Conservation (phyloP, 1,140 invertebrate genomes). For the Mercenaria mercenaria region DNA sequence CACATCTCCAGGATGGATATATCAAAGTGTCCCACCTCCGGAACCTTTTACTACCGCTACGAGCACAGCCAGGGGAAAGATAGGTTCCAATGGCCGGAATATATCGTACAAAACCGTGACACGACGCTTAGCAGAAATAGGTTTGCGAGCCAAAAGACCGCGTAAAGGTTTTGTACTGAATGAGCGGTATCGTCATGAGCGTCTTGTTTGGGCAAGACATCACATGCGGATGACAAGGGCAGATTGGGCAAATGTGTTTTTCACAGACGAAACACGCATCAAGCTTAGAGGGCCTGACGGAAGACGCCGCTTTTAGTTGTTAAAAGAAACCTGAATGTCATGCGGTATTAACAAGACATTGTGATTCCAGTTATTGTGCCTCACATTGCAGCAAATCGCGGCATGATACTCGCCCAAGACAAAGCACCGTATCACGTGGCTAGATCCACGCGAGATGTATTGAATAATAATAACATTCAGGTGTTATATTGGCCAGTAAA, state of each 20-base stretch:
- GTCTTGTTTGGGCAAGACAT: neutral
- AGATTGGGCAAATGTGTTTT: constrained; percentile 56
- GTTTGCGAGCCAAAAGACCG: neutral
- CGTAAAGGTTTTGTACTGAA: neutral
- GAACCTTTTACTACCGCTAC: neutral
- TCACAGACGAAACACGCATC: constrained; percentile 32
- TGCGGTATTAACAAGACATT: neutral
- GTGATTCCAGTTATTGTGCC: neutral
- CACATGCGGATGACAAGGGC: constrained; percentile 2
- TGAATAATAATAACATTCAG: constrained; percentile 5
- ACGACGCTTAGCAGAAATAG: no score
- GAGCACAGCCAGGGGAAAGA: neutral
- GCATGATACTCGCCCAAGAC: neutral
- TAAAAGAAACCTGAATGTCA: no score
- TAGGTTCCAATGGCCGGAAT: no score
- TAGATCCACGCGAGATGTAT: neutral
- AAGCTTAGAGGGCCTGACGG: constrained; percentile 18
- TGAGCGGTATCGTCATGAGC: constrained; percentile 5
- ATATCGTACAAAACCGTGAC: no score
- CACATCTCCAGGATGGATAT: constrained; percentile 9
- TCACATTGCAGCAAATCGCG: neutral
- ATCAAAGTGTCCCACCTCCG: neutral
- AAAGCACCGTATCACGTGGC: neutral
- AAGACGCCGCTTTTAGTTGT: neutral
- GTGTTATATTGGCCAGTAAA: neutral